Base-by-base conservation (phyloP, 92 coral and sea anemone genomes). In the Palythoa caribaeorum region DNA sequence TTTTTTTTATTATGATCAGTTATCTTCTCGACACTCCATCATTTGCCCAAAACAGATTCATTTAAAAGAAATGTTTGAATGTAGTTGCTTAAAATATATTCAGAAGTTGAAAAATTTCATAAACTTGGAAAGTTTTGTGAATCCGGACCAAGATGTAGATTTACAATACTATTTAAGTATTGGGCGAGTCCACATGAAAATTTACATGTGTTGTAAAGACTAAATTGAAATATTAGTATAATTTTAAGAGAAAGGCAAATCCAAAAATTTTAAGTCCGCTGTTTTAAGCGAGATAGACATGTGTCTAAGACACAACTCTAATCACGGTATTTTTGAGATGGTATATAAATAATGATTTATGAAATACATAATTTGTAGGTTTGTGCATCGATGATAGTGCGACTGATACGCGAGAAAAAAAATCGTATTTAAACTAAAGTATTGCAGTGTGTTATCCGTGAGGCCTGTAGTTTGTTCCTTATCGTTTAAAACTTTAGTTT, bases 251-350 rank as follows among this genome's bases (percentile, higher is more conserved):
- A 57, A 54, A 17, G 54, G 14, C 28, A 57, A 57, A 48, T 35
- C 38, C 17, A 20, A 78, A 36, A 10, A 5, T 78, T 54, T 55
- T 36, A 57, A 9, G 48, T 50, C 70, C 83, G 71, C 71, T 17
- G 69, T 78, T 78, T 17, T 78, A 55, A 63, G 71, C 71, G 66
- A 63, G 50, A 78, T 44, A 44, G 50, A 44, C 50, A 38, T 21
- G 83, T 78, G 83, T 78, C 70, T 11, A 78, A 57, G 83, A 55
- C 71, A 78, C 65, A 59, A 17, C 17, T 17, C 19, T 59, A 59
- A 59, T 13, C 19, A 9, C 65, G 65, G 2, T 11, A 59, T 3
- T 59, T 59, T 59, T 14, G 16, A 10, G 4, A 17, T 59, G 65
- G 17, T 59, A 59, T 59, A 59, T 59, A 59, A 59, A 17, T 44